A percentile compares a stretch with the other conserved stretches of the same genome.
phyloP scores from a whole-genome alignment of 2,888 invertebrate genomes.

The Prosapia bicincta region DNA sequence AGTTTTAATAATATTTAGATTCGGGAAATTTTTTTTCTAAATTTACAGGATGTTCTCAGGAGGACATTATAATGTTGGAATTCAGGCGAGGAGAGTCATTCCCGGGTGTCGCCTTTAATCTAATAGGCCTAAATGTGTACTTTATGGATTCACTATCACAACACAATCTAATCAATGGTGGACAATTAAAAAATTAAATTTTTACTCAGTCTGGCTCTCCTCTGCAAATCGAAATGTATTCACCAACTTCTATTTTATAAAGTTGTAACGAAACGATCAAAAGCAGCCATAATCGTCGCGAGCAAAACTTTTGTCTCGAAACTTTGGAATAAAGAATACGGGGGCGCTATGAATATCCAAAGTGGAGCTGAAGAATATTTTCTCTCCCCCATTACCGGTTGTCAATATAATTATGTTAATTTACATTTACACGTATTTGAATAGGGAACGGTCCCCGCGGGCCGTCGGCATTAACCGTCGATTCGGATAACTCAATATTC shows the following conservation, averaged over 20 bases:
- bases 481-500: constrained; percentile 21
- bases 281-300: neutral
- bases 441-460: neutral
- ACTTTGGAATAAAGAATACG: neutral
- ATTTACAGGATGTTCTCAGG: too few species aligned
- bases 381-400: neutral
- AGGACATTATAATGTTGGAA: too few species aligned
- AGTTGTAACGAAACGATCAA: neutral
- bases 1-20: too few species aligned
- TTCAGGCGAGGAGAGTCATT: too few species aligned
- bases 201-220: too few species aligned
- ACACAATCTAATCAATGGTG: too few species aligned
- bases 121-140: too few species aligned
- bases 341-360: neutral
- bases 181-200: too few species aligned
- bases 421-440: constrained; percentile 6
- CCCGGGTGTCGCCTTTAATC: too few species aligned
- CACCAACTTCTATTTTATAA: neutral
- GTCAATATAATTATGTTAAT: constrained; percentile 4
- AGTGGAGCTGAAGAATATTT: neutral
- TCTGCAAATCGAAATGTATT: neutral
- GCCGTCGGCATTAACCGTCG: constrained; percentile 17
- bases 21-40: too few species aligned
- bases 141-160: too few species aligned
- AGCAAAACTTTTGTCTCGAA: neutral